Base-by-base conservation (phyloP, 2,113 vertebrate species). In the Rostratula benghalensis region DNA sequence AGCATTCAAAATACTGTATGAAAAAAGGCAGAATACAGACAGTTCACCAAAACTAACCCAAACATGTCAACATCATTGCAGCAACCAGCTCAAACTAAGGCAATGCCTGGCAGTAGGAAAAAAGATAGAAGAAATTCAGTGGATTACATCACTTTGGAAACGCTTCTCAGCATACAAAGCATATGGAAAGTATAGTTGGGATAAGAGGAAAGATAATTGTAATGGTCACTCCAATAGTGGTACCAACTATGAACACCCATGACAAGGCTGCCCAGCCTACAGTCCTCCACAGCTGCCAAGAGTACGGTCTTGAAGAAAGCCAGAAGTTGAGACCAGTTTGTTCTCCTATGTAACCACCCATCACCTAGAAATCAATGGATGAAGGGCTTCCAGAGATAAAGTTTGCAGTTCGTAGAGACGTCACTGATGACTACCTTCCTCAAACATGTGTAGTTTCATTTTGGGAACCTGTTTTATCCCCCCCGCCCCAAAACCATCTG, bases 11-110 rank as follows among this genome's bases (percentile, higher is more conserved):
- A 60, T 82, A 50, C 48, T 64, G 33, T 51, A 84, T 82, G 51
- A 64, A 68, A 80, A 95, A 59, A 78, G 60, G 21, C 35, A 84
- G 77, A 69, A 75, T 48, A 56, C 15, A 83, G 61, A 70, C 45
- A 45, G 30, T 75, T 89, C 63, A 91, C 46, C 73, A 54, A 81
- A 83, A 64, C 65, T 60, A 92, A 93, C 60, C 64, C 88, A 90
- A 94, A 88, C 33, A 28, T 10, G 19, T 73, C 73, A 95, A 57
- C 57, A 87, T 4, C 59, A 22, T 27, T 71, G 67, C 50, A 94
- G 71, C 39, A 88, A 33, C 7, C 39, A 41, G 41, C 75, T 88
- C 71, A 83, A 46, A 86, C 16, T 13, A 37, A 86, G 64, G 41
- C 33, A 86, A 24, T 57, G 57, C 35, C 27, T 65, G 59, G 60